Evolutionary conservation across 1,140 invertebrate genomes (phyloP).

Genomic region (Lasioglossum albipes): DNA sequence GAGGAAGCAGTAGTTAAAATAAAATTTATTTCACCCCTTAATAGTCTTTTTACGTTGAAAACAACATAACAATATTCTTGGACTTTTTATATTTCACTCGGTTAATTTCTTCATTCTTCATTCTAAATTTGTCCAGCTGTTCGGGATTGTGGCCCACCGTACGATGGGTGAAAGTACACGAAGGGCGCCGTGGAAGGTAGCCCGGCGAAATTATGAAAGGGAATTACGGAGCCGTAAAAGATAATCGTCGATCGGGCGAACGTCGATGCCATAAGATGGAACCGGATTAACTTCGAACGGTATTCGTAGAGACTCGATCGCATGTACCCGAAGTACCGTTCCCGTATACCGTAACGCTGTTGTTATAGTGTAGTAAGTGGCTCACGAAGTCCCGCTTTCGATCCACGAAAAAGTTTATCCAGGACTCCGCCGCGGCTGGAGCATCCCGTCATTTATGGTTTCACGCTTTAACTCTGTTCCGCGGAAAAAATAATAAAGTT

Average conservation of each 20-base stretch:
- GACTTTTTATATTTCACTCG: too few species aligned
- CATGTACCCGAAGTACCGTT: conserved; percentile 38
- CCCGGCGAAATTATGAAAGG: conserved; percentile 27
- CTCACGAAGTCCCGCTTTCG: conserved; percentile 41
- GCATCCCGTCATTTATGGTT: conserved; percentile 21
- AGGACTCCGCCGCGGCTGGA: neutral
- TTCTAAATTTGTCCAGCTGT: too few species aligned
- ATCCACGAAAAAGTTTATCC: conserved; percentile 32
- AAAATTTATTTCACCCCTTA: too few species aligned
- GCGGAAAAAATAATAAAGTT: conserved; percentile 17
- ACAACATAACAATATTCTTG: too few species aligned
- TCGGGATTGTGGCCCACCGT: too few species aligned
- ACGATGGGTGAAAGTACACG: neutral
- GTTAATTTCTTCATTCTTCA: too few species aligned
- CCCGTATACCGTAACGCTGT: conserved; percentile 41
- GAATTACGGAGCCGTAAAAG: conserved; percentile 18
- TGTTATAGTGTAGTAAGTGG: conserved; percentile 39
- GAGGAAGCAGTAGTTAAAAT: too few species aligned
- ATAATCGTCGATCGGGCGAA: conserved; percentile 30
- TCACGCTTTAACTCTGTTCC: conserved; percentile 17
- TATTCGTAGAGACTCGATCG: conserved; percentile 47
- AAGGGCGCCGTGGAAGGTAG: neutral
- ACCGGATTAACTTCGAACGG: conserved; percentile 48
- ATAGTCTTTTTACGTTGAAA: too few species aligned
- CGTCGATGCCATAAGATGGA: conserved; percentile 38